These are phyloP conservation scores for Theocolax elegans DNA, from an alignment of 1,140 invertebrate species.

Conservation along the genomic window DNA sequence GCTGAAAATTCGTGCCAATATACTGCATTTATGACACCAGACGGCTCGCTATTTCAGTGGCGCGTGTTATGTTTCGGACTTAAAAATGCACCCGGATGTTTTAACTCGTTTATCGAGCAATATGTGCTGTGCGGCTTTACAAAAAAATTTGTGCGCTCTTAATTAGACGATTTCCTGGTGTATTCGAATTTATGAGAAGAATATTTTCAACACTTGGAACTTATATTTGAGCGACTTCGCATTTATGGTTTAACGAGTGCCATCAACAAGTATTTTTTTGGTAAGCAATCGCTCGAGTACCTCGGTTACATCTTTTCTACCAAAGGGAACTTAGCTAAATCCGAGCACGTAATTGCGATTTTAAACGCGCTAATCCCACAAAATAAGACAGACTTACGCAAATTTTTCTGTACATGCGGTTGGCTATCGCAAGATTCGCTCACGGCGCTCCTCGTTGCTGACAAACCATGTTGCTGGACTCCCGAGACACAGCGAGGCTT, in stretches of 20 bases:
- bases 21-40: neutral
- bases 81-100: neutral
- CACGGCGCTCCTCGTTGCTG: neutral
- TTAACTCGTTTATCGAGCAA: too few species aligned
- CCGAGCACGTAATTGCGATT: neutral
- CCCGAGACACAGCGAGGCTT: neutral
- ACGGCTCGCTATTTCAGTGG: neutral
- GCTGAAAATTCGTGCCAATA: neutral
- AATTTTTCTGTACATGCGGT: neutral
- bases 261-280: constrained; percentile 8
- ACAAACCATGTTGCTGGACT: neutral
- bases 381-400: neutral
- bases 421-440: constrained; percentile 36
- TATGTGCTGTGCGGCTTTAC: neutral
- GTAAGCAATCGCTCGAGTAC: neutral
- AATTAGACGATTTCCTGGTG: constrained; percentile 13
- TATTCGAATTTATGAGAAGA: constrained; percentile 37
- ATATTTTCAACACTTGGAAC: constrained; percentile 38
- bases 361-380: neutral
- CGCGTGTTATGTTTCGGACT: neutral
- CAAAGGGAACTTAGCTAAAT: constrained; percentile 3
- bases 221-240: constrained; percentile 43
- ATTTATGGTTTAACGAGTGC: constrained; percentile 33
- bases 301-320: constrained; percentile 1
- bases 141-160: too few species aligned